A percentile compares a stretch with the other conserved stretches of the same genome.
Conservation (phyloP, 1,140 invertebrate genomes). For the Melanaphis sacchari region DNA sequence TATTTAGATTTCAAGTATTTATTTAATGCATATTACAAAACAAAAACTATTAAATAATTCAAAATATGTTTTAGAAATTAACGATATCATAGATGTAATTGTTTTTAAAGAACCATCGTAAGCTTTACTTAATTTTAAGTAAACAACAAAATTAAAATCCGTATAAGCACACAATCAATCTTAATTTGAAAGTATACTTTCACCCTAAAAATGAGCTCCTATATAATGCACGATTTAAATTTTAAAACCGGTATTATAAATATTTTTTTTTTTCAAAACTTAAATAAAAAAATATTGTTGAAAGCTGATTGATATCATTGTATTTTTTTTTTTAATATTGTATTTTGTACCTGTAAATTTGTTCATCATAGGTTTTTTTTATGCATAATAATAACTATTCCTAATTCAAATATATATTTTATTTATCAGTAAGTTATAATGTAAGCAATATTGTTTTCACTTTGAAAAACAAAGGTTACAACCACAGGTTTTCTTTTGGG, state of each 20-base stretch:
- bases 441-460: not conserved
- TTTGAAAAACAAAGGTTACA: conserved; percentile 14
- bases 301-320: not conserved
- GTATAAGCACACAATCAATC: not conserved
- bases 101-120: no score
- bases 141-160: not conserved
- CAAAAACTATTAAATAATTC: no score
- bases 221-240: no score
- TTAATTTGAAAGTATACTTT: not conserved
- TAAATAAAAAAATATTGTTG: not conserved
- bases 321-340: not conserved
- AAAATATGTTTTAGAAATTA: no score
- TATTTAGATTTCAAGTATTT: no score
- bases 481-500: not conserved
- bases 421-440: not conserved
- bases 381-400: not conserved
- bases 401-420: not conserved
- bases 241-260: no score
- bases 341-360: not conserved
- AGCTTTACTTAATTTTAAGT: not conserved
- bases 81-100: no score
- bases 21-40: no score
- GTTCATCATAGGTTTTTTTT: not conserved
- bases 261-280: not conserved
- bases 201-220: not conserved